Base-by-base conservation (phyloP, 2,888 invertebrate genomes). In the Drosophila anceps region DNA sequence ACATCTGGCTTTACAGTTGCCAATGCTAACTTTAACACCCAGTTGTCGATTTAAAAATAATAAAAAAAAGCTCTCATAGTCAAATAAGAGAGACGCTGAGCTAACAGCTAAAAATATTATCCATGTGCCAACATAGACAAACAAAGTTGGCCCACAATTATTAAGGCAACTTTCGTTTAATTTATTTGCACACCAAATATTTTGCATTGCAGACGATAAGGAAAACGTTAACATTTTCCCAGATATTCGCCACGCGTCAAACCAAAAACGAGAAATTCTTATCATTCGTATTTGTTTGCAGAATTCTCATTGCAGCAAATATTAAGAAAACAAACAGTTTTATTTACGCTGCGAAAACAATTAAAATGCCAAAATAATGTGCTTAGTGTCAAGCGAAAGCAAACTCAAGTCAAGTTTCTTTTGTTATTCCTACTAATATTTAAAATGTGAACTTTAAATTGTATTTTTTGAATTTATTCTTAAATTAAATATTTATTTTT, bases 1-100 rank as follows among this genome's bases (percentile, higher is more conserved):
- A 71, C 77, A 60, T 55, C 50, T 68, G 58, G 59, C 81, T 67
- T 69, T 67, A 70, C 70, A 51, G 53, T 46, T 62, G 15, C 27
- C 57, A 51, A 65, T 68, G 64, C 70, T 72, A 73, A 71, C 54
- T 79, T 82, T 85, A 44, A 53, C 88, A 90, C 86, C 73, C 76
- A 60, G 57, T 62, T 66, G 53, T 43, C 24, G 46, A 67, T 41
- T 57, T n/a, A 13, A 13, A 24, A 46, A 46, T 46, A 24, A 44
- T 15, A 44, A 61, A 48, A 53, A 51, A 44, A 35, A 54, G 24
- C 15, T 29, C n/a, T 24, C 13, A 10, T 31, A 13, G 20, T 4
- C 50, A 31, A 50, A 50, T 50, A 50, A 33, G 8, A 31, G 50
- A 18, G 50, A 2, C 4, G 50, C 50, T 50, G 6, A 9, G 18